Evolutionary conservation across 2,888 invertebrate genomes (phyloP).

Genomic region (Anodontia alba): DNA sequence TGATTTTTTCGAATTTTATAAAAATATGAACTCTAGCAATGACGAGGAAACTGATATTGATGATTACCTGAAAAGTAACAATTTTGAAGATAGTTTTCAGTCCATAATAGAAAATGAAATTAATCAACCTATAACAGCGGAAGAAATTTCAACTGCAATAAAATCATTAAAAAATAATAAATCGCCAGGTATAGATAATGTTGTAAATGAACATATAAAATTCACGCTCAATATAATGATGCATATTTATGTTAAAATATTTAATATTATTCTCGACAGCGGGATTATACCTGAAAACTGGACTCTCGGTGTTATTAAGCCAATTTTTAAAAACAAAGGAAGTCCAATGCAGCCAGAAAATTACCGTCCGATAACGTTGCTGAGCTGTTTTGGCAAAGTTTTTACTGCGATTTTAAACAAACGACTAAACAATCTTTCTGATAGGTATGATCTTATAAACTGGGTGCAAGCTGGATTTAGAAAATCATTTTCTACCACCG

Average conservation of each 20-base stretch:
- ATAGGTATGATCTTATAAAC: not conserved
- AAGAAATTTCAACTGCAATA: not conserved
- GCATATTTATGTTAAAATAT: slow-evolving; percentile 16
- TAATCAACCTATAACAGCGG: not conserved
- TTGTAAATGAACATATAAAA: slow-evolving; percentile 31
- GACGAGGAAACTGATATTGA: not conserved
- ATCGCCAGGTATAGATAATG: slow-evolving; percentile 4
- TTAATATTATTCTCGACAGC: slow-evolving; percentile 9
- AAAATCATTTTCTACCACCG: too few relatives aligned
- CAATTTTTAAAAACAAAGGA: slow-evolving; percentile 33
- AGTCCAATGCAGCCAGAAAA: slow-evolving; percentile 6
- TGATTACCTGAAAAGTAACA: too few relatives aligned
- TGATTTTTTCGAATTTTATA: not conserved
- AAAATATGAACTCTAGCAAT: not conserved
- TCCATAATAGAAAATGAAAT: not conserved
- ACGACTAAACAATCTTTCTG: slow-evolving; percentile 8
- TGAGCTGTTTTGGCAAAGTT: slow-evolving; percentile 32
- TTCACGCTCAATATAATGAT: not conserved
- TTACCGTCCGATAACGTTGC: slow-evolving; percentile 30
- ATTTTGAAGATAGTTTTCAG: not conserved
- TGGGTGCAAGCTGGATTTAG: too few relatives aligned
- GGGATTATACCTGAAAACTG: slow-evolving; percentile 24
- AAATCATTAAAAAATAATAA: slow-evolving; percentile 22
- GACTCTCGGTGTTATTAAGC: slow-evolving; percentile 21
- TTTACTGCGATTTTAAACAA: slow-evolving; percentile 28